Evolutionary conservation across 2,113 vertebrate species (phyloP).

Genomic region (Calidris pygmaea): DNA sequence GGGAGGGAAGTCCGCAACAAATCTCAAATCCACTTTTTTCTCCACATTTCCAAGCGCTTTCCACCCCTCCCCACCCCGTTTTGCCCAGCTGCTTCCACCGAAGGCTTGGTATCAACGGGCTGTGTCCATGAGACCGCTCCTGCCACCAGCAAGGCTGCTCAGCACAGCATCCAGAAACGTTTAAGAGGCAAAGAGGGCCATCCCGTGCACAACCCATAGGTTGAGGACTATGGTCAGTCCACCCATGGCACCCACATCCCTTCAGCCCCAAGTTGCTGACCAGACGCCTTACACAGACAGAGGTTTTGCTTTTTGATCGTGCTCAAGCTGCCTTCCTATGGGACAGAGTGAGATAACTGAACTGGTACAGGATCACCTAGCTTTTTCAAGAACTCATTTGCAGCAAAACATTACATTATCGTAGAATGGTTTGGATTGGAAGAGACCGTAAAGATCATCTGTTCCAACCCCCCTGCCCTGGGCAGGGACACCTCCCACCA

Average conservation of each 20-base stretch:
- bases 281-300: background rate
- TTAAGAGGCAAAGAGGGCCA: background rate
- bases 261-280: background rate
- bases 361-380: background rate
- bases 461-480: no score
- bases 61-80: no score
- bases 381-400: background rate
- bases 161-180: accelerated
- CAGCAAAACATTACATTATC: background rate
- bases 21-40: background rate
- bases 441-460: no score
- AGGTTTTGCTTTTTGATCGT: background rate
- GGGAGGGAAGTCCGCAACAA: accelerated
- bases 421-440: no score
- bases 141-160: background rate
- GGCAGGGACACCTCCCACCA: no score
- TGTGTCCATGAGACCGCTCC: background rate
- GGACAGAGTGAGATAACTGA: background rate
- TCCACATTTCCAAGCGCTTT: background rate
- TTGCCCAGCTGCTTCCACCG: accelerated
- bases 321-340: background rate
- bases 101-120: accelerated
- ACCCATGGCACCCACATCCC: background rate
- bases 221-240: accelerated
- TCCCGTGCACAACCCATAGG: background rate